phyloP scores from a whole-genome alignment of 2,113 vertebrate species.

The Gila orcuttii region DNA sequence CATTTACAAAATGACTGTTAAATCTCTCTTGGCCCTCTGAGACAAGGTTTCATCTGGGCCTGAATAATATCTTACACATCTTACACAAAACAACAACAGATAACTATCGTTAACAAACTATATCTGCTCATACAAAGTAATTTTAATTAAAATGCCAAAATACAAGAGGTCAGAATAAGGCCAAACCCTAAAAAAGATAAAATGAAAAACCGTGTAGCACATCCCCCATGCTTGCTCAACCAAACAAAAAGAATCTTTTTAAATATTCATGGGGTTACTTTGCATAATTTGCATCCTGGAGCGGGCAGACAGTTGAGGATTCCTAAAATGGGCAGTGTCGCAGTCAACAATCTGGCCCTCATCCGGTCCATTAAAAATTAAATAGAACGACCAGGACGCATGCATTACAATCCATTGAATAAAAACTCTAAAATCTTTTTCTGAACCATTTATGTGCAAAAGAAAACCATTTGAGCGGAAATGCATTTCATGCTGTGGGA shows the following conservation, averaged over 20 bases:
- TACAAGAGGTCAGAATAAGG: neutral
- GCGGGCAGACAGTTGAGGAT: conserved; percentile 18
- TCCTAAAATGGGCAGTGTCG: conserved; percentile 33
- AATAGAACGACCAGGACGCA: conserved; percentile 2
- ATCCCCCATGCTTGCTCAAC: conserved; percentile 2
- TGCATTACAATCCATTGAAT: neutral
- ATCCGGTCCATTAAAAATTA: conserved; percentile 13
- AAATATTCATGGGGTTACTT: conserved; percentile 53
- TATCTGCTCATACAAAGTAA: neutral
- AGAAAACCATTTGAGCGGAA: conserved; percentile 24
- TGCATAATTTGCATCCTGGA: conserved; percentile 58
- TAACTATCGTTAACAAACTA: neutral
- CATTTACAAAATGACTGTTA: neutral
- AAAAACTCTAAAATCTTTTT: neutral
- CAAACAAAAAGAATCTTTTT: conserved; percentile 44
- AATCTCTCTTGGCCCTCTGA: neutral
- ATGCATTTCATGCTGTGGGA: conserved; percentile 28
- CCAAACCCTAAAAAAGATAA: neutral
- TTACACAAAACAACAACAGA: neutral
- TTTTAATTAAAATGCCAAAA: neutral
- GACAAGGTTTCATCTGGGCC: neutral
- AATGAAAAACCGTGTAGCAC: neutral
- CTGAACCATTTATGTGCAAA: conserved; percentile 9
- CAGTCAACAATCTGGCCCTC: conserved; percentile 18
- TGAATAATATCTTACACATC: neutral